Percentiles rank a stretch among this genome's conserved stretches.
phyloP scores from a whole-genome alignment of 1,140 invertebrate genomes.

The Apis dorsata region DNA sequence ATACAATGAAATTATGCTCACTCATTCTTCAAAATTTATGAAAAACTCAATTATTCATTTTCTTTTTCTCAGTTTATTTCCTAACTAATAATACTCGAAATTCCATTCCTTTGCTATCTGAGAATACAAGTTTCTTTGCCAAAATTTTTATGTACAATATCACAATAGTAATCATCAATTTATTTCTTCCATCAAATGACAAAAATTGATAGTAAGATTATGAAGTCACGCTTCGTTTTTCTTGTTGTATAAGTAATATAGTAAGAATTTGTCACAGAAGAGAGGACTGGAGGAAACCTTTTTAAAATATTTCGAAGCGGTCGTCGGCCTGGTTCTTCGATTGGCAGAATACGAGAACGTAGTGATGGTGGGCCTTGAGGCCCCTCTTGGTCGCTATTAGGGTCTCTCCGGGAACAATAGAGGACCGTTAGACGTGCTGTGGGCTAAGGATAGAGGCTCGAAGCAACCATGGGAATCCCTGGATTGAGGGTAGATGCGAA shows the following conservation, averaged over 20 bases:
- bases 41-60: constrained; percentile 1
- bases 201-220: constrained; percentile 39
- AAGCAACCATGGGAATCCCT: constrained; percentile 56
- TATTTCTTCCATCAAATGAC: constrained; percentile 23
- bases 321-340: background rate
- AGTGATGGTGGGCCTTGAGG: constrained; percentile 13
- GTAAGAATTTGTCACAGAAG: constrained; percentile 22
- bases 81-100: background rate
- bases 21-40: background rate
- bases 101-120: background rate
- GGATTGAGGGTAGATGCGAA: constrained; percentile 52
- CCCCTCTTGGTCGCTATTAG: constrained; percentile 48
- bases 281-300: constrained; percentile 12
- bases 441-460: constrained; percentile 45
- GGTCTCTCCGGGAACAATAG: constrained; percentile 52
- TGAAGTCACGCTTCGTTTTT: constrained; percentile 51
- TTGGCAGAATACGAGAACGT: constrained; percentile 24
- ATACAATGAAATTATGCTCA: background rate
- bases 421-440: constrained; percentile 57
- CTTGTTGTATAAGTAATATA: background rate
- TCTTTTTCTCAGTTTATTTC: too few species aligned
- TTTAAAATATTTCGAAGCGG: constrained; percentile 5
- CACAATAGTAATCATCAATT: constrained; percentile 39
- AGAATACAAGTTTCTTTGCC: constrained; percentile 3
- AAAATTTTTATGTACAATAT: background rate